These are phyloP conservation scores for Chascanopsetta lugubris DNA, from an alignment of 2,113 vertebrate species.

Conservation along the genomic window DNA sequence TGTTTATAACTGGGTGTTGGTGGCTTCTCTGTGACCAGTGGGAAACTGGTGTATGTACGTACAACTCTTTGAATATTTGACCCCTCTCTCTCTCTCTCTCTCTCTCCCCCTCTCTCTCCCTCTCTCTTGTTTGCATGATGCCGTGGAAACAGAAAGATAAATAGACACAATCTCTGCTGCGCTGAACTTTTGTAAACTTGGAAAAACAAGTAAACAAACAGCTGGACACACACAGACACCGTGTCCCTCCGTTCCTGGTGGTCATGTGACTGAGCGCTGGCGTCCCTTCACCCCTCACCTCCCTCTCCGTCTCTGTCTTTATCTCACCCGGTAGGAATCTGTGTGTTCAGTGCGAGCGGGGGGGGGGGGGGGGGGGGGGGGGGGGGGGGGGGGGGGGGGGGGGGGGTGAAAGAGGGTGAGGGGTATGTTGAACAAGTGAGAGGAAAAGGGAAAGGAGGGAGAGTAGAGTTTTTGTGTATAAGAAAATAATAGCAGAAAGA, in stretches of 20 bases:
- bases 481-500: conserved; percentile 50
- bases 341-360: conserved; percentile 57
- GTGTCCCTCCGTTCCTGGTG: conserved; percentile 32
- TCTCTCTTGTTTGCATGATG: conserved; percentile 27
- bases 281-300: conserved; percentile 64
- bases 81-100: conserved; percentile 32
- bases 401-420: too few relatives aligned
- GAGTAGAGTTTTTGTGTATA: conserved; percentile 36
- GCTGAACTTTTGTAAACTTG: conserved; percentile 40
- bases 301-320: conserved; percentile 43
- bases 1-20: too few relatives aligned
- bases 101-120: conserved; percentile 23
- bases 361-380: conserved; percentile 74
- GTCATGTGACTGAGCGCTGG: conserved; percentile 64
- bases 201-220: conserved; percentile 43
- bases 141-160: conserved; percentile 55
- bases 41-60: too few relatives aligned
- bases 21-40: conserved; percentile 8
- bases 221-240: conserved; percentile 1
- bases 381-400: conserved; percentile 27
- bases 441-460: conserved; percentile 60
- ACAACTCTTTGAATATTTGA: conserved; percentile 53
- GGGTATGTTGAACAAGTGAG: conserved; percentile 62
- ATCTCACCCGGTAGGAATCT: conserved; percentile 76
- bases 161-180: conserved; percentile 41